These are phyloP conservation scores for Tipula vernalis DNA, from an alignment of 2,888 invertebrate genomes.

Conservation along the genomic window DNA sequence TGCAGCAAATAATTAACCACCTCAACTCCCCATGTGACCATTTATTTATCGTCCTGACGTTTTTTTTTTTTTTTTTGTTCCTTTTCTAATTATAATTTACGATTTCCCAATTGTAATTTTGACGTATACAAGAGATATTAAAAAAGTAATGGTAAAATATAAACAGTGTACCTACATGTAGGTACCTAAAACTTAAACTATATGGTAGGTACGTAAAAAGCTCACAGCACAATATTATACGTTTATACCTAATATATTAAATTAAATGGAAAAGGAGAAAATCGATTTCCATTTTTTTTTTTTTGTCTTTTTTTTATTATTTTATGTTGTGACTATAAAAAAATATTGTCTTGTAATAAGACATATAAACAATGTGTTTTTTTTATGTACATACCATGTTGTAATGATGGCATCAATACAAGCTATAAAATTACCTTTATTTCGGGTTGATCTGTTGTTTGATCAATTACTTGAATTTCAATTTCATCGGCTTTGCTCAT, in stretches of 20 bases:
- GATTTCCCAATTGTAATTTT: constrained; percentile 4
- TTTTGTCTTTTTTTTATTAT: neutral
- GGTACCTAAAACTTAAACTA: neutral
- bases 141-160: neutral
- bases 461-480: constrained; percentile 12
- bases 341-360: neutral
- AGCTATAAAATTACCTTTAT: constrained; percentile 8
- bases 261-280: constrained; percentile 8
- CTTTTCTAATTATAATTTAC: neutral
- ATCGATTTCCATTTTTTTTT: neutral
- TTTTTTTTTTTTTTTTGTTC: neutral
- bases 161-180: neutral
- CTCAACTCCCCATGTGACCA: neutral
- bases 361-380: neutral
- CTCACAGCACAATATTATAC: neutral
- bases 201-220: neutral
- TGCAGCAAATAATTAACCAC: neutral
- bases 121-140: neutral
- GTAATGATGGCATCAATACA: too few relatives aligned
- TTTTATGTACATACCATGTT: neutral
- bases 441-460: neutral
- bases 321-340: neutral
- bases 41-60: neutral
- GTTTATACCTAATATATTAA: neutral
- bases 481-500: constrained; percentile 14